phyloP scores from a whole-genome alignment of 2,113 vertebrate species.

The Mixornis gularis region DNA sequence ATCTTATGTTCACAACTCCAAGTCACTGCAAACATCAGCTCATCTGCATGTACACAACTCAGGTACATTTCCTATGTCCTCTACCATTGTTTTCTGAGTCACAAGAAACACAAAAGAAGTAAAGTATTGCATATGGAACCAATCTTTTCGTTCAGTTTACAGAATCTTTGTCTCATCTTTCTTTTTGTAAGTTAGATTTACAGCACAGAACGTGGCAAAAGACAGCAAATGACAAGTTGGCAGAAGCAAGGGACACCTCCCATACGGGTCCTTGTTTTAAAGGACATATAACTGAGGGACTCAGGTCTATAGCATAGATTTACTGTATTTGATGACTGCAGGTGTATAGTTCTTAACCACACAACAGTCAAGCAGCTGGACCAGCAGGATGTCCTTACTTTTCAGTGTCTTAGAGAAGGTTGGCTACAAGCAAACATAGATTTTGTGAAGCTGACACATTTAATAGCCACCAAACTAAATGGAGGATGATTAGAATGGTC shows the following conservation, averaged over 20 bases:
- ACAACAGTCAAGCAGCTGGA: not conserved
- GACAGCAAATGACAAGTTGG: not conserved
- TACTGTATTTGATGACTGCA: not conserved
- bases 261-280: not conserved
- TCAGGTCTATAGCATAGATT: not conserved
- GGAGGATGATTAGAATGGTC: not conserved
- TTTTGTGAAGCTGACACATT: not conserved
- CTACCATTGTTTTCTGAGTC: not conserved
- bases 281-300: not conserved
- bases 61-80: not conserved
- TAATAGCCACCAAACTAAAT: not conserved
- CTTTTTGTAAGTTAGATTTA: not conserved
- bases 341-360: not conserved
- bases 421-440: not conserved
- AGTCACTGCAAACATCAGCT: not conserved
- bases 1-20: not conserved
- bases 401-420: not conserved
- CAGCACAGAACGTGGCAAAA: not conserved
- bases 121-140: not conserved
- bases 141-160: not conserved
- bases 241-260: not conserved
- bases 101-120: not conserved
- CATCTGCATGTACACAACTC: not conserved
- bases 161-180: not conserved
- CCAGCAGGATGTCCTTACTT: not conserved